Evolutionary conservation across 2,113 vertebrate species (phyloP).

Genomic region (Phrynosoma platyrhinos): DNA sequence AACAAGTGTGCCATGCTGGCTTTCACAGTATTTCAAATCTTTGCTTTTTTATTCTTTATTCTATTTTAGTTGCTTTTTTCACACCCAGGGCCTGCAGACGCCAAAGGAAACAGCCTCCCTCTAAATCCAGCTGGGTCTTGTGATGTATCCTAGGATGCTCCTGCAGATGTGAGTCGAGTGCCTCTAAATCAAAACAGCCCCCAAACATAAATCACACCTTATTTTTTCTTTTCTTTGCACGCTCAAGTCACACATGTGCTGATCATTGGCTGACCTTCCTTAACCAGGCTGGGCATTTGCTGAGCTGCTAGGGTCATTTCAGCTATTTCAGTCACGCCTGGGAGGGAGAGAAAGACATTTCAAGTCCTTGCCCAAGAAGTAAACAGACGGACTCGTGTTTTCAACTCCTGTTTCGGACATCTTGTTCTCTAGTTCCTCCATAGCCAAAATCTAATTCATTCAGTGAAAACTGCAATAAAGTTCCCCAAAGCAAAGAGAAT

Average conservation of each 20-base stretch:
- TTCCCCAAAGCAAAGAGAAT: not conserved
- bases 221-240: not conserved
- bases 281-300: not conserved
- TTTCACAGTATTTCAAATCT: too few relatives aligned
- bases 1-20: too few relatives aligned
- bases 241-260: not conserved
- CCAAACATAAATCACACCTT: not conserved
- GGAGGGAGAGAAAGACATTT: not conserved
- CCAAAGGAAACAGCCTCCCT: too few relatives aligned
- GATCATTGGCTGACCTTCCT: not conserved
- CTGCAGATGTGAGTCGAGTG: not conserved
- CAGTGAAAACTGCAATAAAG: not conserved
- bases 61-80: not conserved
- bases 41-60: not conserved
- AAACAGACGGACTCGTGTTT: not conserved
- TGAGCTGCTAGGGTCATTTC: not conserved
- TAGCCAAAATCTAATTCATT: not conserved
- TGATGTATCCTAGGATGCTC: not conserved
- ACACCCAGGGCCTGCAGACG: not conserved
- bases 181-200: not conserved
- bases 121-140: not conserved
- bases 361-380: not conserved
- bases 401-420: not conserved
- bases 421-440: not conserved
- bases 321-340: not conserved